Evolutionary conservation across 92 coral and sea anemone species (phyloP).

Genomic region (Parazoanthus swiftii): DNA sequence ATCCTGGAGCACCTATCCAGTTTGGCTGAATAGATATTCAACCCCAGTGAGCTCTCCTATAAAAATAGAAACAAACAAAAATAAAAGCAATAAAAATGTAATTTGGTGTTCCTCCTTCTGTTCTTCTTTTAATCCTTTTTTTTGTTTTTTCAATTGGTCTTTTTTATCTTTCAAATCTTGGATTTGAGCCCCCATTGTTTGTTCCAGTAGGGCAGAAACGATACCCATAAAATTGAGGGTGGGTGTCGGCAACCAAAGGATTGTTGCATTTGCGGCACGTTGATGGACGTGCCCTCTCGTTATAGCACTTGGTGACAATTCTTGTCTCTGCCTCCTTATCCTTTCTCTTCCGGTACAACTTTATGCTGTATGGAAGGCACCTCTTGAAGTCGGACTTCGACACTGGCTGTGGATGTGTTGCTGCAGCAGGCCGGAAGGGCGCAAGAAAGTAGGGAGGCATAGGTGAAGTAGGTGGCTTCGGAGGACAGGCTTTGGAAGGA

Average conservation of each 20-base stretch:
- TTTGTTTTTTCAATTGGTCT: no score
- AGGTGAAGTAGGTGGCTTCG: background rate
- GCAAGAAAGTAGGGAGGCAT: no score
- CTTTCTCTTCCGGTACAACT: background rate
- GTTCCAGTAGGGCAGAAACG: constrained; percentile 5
- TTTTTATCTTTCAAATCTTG: background rate
- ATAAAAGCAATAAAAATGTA: no score
- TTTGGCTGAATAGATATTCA: constrained; percentile 51
- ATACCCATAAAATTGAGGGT: constrained; percentile 9
- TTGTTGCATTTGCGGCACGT: background rate
- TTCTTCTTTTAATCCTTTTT: background rate
- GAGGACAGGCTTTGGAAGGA: background rate
- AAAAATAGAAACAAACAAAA: background rate
- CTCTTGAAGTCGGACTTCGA: background rate
- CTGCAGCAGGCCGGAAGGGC: background rate
- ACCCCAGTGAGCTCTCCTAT: constrained; percentile 61
- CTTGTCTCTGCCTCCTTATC: background rate
- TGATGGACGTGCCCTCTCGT: background rate
- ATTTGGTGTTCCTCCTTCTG: background rate
- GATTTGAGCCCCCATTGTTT: background rate
- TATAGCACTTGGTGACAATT: background rate
- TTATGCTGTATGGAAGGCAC: background rate
- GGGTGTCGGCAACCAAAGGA: background rate
- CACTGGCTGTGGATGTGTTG: background rate
- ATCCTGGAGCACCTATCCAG: constrained; percentile 46